phyloP scores from a whole-genome alignment of 2,888 invertebrate species.

The Melanotus villosus region DNA sequence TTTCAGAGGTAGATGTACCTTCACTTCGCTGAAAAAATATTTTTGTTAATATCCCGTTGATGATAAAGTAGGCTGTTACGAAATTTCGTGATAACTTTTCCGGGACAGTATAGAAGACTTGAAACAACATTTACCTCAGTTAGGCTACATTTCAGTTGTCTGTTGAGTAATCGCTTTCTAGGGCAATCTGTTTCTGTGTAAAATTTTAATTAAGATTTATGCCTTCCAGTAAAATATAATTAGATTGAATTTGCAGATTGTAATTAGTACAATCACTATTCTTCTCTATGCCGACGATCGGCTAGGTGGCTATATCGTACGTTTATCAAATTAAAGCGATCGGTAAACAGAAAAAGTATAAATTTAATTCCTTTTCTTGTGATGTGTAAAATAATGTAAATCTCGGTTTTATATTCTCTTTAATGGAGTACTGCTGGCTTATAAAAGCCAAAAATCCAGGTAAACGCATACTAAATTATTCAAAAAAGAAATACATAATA shows the following conservation, averaged over 20 bases:
- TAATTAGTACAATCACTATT: conserved; percentile 3
- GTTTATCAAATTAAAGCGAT: too few species aligned
- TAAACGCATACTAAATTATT: too few species aligned
- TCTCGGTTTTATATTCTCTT: too few species aligned
- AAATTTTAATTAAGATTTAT: conserved; percentile 28
- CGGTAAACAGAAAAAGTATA: too few species aligned
- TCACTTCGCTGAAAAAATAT: conserved; percentile 33
- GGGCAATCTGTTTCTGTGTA: not conserved
- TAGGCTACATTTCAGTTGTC: conserved; percentile 11
- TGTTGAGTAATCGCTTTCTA: conserved; percentile 21
- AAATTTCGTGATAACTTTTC: conserved; percentile 18
- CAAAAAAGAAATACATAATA: too few species aligned
- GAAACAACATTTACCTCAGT: not conserved
- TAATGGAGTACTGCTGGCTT: too few species aligned
- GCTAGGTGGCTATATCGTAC: too few species aligned
- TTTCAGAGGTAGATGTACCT: conserved; percentile 46
- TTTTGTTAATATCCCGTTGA: conserved; percentile 31
- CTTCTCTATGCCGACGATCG: too few species aligned
- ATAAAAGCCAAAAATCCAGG: too few species aligned
- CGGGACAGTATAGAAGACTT: not conserved
- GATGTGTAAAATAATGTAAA: too few species aligned
- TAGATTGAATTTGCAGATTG: conserved; percentile 1
- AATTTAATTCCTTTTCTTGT: too few species aligned
- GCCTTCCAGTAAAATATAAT: conserved; percentile 24
- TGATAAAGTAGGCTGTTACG: conserved; percentile 26